These are phyloP conservation scores for Camelus bactrianus DNA, from an alignment of 2,113 vertebrate species.

Conservation along the genomic window DNA sequence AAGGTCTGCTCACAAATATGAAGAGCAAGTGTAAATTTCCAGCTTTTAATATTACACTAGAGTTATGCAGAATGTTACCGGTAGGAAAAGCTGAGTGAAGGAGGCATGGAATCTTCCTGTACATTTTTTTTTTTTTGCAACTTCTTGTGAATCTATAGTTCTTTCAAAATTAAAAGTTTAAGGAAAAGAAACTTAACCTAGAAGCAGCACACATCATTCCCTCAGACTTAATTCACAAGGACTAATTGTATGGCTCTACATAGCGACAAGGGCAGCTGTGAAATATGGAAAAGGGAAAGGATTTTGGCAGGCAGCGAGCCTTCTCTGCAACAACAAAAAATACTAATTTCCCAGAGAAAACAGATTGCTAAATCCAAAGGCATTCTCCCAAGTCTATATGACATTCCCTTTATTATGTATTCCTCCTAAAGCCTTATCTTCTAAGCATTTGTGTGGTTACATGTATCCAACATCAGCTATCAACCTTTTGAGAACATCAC, in stretches of 20 bases:
- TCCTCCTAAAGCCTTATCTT: not conserved
- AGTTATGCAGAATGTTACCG: too few relatives aligned
- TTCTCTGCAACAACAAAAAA: not conserved
- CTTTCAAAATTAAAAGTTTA: constrained; percentile 1
- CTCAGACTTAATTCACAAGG: not conserved
- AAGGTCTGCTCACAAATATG: not conserved
- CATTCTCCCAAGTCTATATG: not conserved
- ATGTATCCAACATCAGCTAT: not conserved
- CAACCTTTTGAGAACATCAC: not conserved
- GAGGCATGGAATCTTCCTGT: not conserved
- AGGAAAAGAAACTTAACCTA: not conserved
- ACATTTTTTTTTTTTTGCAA: not conserved
- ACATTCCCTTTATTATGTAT: not conserved
- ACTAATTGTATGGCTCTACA: not conserved
- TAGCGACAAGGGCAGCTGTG: not conserved
- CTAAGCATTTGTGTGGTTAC: not conserved
- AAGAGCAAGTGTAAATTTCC: not conserved
- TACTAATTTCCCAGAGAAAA: not conserved
- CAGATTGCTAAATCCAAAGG: not conserved
- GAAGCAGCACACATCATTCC: not conserved
- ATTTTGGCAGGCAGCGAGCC: not conserved
- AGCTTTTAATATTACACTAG: not conserved
- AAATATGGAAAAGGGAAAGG: not conserved
- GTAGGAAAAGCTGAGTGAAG: not conserved
- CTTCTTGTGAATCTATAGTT: not conserved